Conservation (phyloP, 2,888 invertebrate genomes). For the Balanococcus diminutus region DNA sequence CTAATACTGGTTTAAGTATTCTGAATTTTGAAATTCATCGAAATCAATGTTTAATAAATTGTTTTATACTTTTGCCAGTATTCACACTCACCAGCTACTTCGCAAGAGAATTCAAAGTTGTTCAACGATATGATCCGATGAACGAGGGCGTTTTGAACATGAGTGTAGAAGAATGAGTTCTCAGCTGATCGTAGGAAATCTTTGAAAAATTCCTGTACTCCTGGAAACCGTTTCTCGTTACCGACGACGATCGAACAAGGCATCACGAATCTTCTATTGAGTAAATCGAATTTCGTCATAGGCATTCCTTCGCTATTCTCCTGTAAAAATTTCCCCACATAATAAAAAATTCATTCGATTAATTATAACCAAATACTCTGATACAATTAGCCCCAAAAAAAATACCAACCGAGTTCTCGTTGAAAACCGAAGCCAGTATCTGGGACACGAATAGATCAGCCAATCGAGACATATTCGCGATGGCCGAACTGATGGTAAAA, state of each 20-base stretch:
- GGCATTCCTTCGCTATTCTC: slow-evolving; percentile 42
- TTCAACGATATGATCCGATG: slow-evolving; percentile 36
- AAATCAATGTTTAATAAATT: neutral
- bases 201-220: slow-evolving; percentile 51
- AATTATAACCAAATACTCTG: neutral
- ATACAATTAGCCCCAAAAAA: neutral
- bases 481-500: slow-evolving; percentile 34
- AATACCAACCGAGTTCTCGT: slow-evolving; percentile 41
- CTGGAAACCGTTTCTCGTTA: slow-evolving; percentile 48
- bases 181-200: slow-evolving; percentile 47
- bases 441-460: slow-evolving; percentile 51
- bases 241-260: slow-evolving; percentile 44
- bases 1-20: neutral
- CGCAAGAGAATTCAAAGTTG: slow-evolving; percentile 41
- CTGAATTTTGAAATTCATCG: neutral
- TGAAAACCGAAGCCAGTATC: slow-evolving; percentile 50
- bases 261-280: slow-evolving; percentile 46
- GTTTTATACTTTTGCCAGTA: neutral
- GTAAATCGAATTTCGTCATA: slow-evolving; percentile 36
- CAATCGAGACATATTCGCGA: slow-evolving; percentile 39
- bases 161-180: slow-evolving; percentile 33
- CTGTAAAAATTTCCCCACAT: slow-evolving; percentile 32
- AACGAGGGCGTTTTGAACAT: slow-evolving; percentile 45
- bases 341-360: no score
- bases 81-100: slow-evolving; percentile 39